Base-by-base conservation (phyloP, 2,797 vertebrate genomes). In the Oophaga sylvatica region DNA sequence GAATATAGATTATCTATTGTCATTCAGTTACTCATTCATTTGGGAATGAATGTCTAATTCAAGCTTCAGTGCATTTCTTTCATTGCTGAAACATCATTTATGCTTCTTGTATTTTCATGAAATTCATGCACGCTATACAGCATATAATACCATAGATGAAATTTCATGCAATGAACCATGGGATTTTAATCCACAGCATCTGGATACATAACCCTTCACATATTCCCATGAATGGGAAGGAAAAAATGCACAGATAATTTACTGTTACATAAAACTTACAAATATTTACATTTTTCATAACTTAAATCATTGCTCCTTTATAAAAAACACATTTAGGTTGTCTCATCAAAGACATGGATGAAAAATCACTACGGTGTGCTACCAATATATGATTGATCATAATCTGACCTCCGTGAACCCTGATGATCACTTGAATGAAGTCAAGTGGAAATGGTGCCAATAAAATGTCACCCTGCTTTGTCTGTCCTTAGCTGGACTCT, bases 1-100 rank as follows among this genome's bases (percentile, higher is more conserved):
- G 88, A 89, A 89, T 89, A 89, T 89, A 89, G 71, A 89, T 89
- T 89, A 89, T 89, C 87, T 89, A 86, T 89, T 89, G 88, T 89
- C 88, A 89, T 89, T 89, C 87, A 85, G 83, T 85, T 79, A 85
- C 83, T 85, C 78, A 89, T 83, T 89, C 88, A 83, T 71, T 89
- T 86, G 84, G 88, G 80, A 89, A 83, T n/a, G 63, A 82, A 76
- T 89, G 63, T 83, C 35, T 89, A 89, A 86, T 86, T 86, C 79
- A 89, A 79, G 84, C 73, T 76, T 86, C 63, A 78, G 59, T 86
- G 84, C 48, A 67, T 78, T 86, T 77, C n/a, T 26, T 68, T 20
- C 41, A 57, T 59, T 80, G 70, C 63, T 86, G 79, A 78, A 89
- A 83, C 79, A 89, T 83, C n/a, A 89, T 86, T 86, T 82, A 78